Base-by-base conservation (phyloP, 2,888 invertebrate genomes). In the Cephus nigrinus region DNA sequence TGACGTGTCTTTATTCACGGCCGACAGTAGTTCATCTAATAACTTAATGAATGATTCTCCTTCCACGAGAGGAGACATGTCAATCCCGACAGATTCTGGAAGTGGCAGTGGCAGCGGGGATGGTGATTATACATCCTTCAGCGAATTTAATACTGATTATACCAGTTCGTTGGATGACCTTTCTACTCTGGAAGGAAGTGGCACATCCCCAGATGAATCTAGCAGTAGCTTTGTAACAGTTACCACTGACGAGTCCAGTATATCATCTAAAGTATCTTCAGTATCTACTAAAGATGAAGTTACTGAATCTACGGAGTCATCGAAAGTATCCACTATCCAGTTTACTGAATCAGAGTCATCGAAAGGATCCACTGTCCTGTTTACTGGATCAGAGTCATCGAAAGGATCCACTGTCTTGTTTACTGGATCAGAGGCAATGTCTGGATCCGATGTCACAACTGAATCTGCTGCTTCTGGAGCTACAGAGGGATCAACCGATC, bases 41-140 rank as follows among this genome's bases (percentile, higher is more conserved):
- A 82, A 78, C 68, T 91, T 91, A 91, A 85, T 87, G 76, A 90
- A 90, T 73, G 91, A 91, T 71, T 76, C 80, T 4, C 80, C 80
- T 11, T 81, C 74, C 0, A 86, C 85, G 69, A 84, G 88, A 71
- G 90, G 91, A 15, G 91, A 91, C 75, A 87, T 89, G 74, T 80
- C 87, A 30, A 32, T 79, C 30, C 82, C 85, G 0, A 84, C 86
- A 1, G 88, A 88, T 12, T 79, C 78, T 3, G 89, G 87, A 73
- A 90, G 87, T 76, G 89, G 87, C 12, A 84, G 84, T 36, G 84
- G 86, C 36, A 76, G 76, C 30, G 84, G 83, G 55, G 85, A 82
- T 69, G 83, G 81, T 4, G 79, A 84, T 1, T 86, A 84, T 33
- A 83, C 83, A 12, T 78, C 83, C 30, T 80, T 87, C 68, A 80